Evolutionary conservation across 92 coral and sea anemone species (phyloP).

Genomic region (Palythoa grandiflora): DNA sequence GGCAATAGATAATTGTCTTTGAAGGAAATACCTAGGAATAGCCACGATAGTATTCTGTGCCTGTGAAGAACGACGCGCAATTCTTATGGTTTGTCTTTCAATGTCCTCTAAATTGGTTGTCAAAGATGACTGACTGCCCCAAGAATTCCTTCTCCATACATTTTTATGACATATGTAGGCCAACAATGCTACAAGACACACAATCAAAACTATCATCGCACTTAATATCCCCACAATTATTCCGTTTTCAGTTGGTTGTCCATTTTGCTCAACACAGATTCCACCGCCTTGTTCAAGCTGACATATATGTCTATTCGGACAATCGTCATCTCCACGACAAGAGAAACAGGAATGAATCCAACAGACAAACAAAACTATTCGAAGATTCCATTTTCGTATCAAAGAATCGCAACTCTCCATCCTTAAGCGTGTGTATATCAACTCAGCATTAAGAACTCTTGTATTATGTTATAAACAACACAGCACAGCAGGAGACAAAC

Average conservation of each 20-base stretch:
- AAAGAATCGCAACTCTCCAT: not conserved
- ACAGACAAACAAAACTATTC: constrained; percentile 3
- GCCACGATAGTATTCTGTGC: constrained; percentile 31
- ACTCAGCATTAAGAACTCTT: not conserved
- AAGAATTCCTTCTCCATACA: constrained; percentile 19
- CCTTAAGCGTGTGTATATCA: not conserved
- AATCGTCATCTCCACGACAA: constrained; percentile 12
- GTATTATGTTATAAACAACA: not conserved
- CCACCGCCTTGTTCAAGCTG: constrained; percentile 1
- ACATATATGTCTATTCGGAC: constrained; percentile 26
- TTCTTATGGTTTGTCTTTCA: not conserved
- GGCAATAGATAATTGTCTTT: constrained; percentile 39
- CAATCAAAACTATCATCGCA: constrained; percentile 37
- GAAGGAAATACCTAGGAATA: constrained; percentile 27
- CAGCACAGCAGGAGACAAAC: not conserved
- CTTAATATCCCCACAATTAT: constrained; percentile 34
- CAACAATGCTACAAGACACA: constrained; percentile 33
- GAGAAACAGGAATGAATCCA: constrained; percentile 7
- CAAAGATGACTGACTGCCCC: constrained; percentile 30
- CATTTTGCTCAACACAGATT: not conserved
- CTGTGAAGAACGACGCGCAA: not conserved
- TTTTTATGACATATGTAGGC: constrained; percentile 46
- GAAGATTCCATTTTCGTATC: constrained; percentile 23
- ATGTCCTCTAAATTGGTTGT: not conserved
- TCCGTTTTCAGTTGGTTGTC: not conserved